Evolutionary conservation across 2,113 vertebrate genomes (phyloP), one percentile per base, ranked within the genome.

Genomic region (Gopherus flavomarginatus): DNA sequence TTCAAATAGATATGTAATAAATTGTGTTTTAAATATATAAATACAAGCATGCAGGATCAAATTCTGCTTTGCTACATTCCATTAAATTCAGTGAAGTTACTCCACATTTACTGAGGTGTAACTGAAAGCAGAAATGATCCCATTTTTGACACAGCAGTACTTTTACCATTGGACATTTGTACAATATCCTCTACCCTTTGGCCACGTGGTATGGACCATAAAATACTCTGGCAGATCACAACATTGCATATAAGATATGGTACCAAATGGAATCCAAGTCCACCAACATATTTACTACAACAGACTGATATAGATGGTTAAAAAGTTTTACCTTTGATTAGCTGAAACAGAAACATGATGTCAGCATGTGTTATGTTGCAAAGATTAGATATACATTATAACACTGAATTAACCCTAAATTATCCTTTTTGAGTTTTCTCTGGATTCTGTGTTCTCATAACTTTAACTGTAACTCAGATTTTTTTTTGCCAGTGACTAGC

Each of bases 231-330:
- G 56, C 89, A 87, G 27, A 83, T 47, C 12, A 85, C 77, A 90
- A n/a, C 8, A 35, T n/a, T 57, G 3, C 8, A 72, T 0, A 0
- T 72, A 22, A 38, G 17, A 72, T 38, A 6, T 69, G 44, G 47
- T 72, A 53, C 4, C 81, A 92, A 69, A 17, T 1, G 27, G 26
- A 59, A 80, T 72, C 72, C 8, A 79, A 59, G 42, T 83, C 85
- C 85, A 80, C 22, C n/a, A 44, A 75, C 22, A 13, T 31, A 75
- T 14, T 38, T 86, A 35, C 26, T n/a, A 82, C 22, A 79, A 38
- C 29, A 54, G 31, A 16, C 47, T 57, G 9, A 47, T 44, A 79
- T 44, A 44, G 79, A 82, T 22, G 49, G 16, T 5, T 56, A 29
- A 85, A n/a, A 14, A 42, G 82, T 72, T 24, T 14, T 47, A 87